Base-by-base conservation (phyloP, 2,888 invertebrate genomes). In the Andrena chrysosceles region DNA sequence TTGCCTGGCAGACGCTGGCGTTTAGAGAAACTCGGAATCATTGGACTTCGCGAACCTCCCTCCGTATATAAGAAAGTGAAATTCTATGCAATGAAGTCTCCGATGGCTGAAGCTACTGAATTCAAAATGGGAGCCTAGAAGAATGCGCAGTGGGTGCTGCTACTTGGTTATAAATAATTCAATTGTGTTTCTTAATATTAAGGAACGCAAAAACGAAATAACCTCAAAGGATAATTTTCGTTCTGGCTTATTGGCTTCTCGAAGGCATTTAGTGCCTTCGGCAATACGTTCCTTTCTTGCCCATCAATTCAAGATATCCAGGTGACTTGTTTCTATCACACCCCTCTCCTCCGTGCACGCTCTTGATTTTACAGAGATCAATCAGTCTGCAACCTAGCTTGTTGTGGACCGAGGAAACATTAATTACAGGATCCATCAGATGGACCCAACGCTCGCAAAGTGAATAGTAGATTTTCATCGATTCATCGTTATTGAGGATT, bases 341-440 rank as follows among this genome's bases (percentile, higher is more conserved):
- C 26, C 0, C n/a, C 31, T 60, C n/a, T 6, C n/a, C n/a, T 60
- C 20, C 35, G 26, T 23, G 10, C 56, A 56, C 26, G 23, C 20
- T 62, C 20, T 35, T 20, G 6, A 23, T 42, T 42, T n/a, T 33
- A 23, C 10, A 26, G 42, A 26, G 56, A 56, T 26, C 56, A 56
- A 56, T 63, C 23, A 10, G 63, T 26, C 20, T 16, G 8, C 4
- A 6, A 13, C 7, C 10, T 16, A 23, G 20, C 20, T 20, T n/a
- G 16, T 8, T 10, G 23, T 13, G 8, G 20, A 7, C 33, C 20
- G 7, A 23, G 26, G 23, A 8, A 20, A 49, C 49, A 49, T 76
- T 54, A 63, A 62, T 63, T 29, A 42, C 62, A 52, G 20, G 29
- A 23, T 56, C 76, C 42, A 62, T 69, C 69, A 13, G 35, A 16